Percentiles rank a stretch among this genome's conserved stretches.
phyloP scores from a whole-genome alignment of 2,888 invertebrate species.

The Ornithoptera alexandrae region DNA sequence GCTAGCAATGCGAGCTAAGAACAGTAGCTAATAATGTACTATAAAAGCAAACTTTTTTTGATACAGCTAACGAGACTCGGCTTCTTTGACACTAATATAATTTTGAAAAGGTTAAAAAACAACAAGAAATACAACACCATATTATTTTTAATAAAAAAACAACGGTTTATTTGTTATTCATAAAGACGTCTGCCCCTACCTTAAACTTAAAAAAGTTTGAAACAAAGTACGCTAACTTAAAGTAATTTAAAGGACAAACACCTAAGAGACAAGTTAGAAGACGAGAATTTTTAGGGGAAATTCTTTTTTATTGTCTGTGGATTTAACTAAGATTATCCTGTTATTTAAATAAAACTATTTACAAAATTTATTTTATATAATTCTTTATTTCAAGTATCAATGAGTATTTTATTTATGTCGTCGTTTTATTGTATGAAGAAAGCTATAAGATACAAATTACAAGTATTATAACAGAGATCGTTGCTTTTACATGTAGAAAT shows the following conservation, averaged over 20 bases:
- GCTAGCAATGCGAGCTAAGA: too few species aligned
- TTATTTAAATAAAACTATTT: not conserved
- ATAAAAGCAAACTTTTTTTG: too few species aligned
- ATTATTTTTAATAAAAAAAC: not conserved
- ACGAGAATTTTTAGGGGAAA: not conserved
- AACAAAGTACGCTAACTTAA: slow-evolving; percentile 4
- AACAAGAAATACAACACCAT: not conserved
- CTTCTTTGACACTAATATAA: not conserved
- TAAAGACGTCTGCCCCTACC: slow-evolving; percentile 12
- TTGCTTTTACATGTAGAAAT: too few species aligned
- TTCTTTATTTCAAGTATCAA: too few species aligned
- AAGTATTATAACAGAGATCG: too few species aligned
- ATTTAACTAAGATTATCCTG: not conserved
- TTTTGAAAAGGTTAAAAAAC: not conserved
- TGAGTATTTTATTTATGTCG: too few species aligned
- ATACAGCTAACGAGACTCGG: too few species aligned
- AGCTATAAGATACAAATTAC: too few species aligned
- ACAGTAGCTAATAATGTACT: too few species aligned
- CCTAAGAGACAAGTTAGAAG: slow-evolving; percentile 3
- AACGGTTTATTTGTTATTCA: slow-evolving; percentile 9
- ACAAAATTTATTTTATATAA: not conserved
- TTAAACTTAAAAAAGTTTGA: slow-evolving; percentile 10
- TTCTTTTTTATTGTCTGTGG: not conserved
- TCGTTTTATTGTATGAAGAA: too few species aligned
- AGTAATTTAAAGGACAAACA: slow-evolving; percentile 14